Conservation (phyloP, 1,140 invertebrate genomes). For the Dreissena polymorpha region DNA sequence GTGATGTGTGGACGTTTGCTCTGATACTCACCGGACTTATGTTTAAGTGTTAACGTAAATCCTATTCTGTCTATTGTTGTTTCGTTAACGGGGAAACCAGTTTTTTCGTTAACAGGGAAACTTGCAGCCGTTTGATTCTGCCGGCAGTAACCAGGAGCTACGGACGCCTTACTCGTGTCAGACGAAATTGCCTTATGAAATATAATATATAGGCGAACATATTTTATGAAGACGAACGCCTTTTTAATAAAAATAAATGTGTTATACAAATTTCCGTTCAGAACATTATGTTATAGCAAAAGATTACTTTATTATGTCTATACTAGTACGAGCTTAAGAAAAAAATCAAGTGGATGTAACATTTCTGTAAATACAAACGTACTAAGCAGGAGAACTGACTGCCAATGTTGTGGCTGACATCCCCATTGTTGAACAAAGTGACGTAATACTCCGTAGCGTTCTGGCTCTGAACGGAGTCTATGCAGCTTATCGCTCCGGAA, state of each 20-base stretch:
- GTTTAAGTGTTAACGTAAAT: neutral
- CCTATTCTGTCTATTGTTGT: neutral
- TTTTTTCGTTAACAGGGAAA: slow-evolving; percentile 3
- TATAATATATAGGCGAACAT: neutral
- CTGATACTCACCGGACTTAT: neutral
- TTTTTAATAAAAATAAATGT: neutral
- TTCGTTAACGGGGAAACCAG: too few relatives aligned
- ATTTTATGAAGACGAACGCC: neutral
- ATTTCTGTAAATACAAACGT: neutral
- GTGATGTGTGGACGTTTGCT: neutral
- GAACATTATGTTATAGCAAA: too few relatives aligned
- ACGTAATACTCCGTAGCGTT: slow-evolving; percentile 25
- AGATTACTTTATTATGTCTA: too few relatives aligned
- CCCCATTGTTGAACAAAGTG: slow-evolving; percentile 26
- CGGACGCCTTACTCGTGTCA: slow-evolving; percentile 20
- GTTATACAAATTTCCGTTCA: too few relatives aligned
- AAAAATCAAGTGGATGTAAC: too few relatives aligned
- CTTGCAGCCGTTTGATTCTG: slow-evolving; percentile 8
- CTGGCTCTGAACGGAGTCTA: slow-evolving; percentile 28
- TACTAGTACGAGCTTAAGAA: too few relatives aligned
- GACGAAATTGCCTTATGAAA: slow-evolving; percentile 20
- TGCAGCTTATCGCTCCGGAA: slow-evolving; percentile 3
- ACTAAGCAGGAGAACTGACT: slow-evolving; percentile 46
- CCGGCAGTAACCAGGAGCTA: slow-evolving; percentile 39
- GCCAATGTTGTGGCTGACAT: slow-evolving; percentile 2